These are phyloP conservation scores for Rhynchopsitta pachyrhyncha DNA, from an alignment of 2,113 vertebrate species.

Conservation along the genomic window DNA sequence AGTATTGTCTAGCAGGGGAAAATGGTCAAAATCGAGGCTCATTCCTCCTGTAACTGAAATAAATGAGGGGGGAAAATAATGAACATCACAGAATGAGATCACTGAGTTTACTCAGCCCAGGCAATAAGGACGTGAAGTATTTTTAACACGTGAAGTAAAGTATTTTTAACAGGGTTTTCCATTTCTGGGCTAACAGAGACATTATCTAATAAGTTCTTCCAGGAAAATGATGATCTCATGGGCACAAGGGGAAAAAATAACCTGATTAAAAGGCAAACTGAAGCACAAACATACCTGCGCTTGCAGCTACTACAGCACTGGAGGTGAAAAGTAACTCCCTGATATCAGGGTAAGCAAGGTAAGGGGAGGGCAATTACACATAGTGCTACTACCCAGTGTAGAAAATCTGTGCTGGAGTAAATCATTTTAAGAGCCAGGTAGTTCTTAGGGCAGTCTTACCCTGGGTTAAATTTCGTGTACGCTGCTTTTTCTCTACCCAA, in stretches of 20 bases:
- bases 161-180: conserved; percentile 53
- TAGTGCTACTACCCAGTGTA: no score
- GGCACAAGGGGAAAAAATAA: background rate
- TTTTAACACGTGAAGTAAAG: conserved; percentile 30
- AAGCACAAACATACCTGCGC: background rate
- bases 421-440: background rate
- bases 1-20: background rate
- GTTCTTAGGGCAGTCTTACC: background rate
- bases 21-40: conserved; percentile 2
- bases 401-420: background rate
- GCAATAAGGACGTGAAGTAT: conserved; percentile 28
- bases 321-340: background rate
- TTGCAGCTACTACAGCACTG: background rate
- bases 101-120: background rate
- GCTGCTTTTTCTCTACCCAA: background rate
- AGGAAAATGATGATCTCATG: conserved; percentile 56
- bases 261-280: background rate
- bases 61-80: conserved; percentile 19
- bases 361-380: background rate
- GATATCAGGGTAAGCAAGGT: background rate
- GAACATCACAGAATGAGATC: conserved; percentile 41
- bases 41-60: conserved; percentile 23
- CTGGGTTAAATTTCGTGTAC: background rate
- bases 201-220: conserved; percentile 61
- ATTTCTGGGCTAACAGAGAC: conserved; percentile 50